These are phyloP conservation scores for Sicus ferrugineus DNA, from an alignment of 2,888 invertebrate species.

Conservation along the genomic window DNA sequence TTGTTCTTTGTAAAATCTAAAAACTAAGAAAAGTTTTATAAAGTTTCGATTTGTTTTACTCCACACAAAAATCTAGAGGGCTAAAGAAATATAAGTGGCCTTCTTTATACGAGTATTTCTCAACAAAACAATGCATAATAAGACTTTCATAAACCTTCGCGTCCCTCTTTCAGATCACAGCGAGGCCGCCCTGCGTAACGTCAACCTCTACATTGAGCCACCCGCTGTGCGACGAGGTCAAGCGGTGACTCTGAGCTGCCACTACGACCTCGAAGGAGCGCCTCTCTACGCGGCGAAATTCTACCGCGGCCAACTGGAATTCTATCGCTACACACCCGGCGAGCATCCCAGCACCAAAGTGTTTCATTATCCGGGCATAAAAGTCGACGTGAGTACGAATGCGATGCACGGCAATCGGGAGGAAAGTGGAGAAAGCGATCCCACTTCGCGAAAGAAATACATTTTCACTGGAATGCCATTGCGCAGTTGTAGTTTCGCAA, in stretches of 20 bases:
- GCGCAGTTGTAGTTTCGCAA: too few relatives aligned
- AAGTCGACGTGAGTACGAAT: slow-evolving; percentile 71
- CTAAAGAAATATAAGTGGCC: too few relatives aligned
- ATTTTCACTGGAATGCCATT: too few relatives aligned
- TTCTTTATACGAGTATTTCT: too few relatives aligned
- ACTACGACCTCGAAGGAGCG: slow-evolving; percentile 73
- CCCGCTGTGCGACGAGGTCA: slow-evolving; percentile 71
- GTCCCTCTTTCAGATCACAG: slow-evolving; percentile 65
- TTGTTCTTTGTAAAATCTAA: too few relatives aligned
- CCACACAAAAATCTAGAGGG: too few relatives aligned
- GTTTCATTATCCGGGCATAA: slow-evolving; percentile 72
- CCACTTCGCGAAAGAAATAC: too few relatives aligned
- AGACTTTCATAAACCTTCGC: neutral
- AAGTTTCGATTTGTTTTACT: too few relatives aligned
- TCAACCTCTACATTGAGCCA: slow-evolving; percentile 68
- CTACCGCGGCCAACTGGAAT: slow-evolving; percentile 75
- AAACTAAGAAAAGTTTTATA: neutral
- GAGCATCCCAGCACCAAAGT: slow-evolving; percentile 73
- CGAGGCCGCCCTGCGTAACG: slow-evolving; percentile 65
- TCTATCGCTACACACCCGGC: slow-evolving; percentile 74
- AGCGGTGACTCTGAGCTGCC: slow-evolving; percentile 69
- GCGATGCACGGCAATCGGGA: neutral
- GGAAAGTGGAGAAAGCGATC: neutral
- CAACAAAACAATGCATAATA: too few relatives aligned
- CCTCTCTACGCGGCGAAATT: slow-evolving; percentile 75